Base-by-base conservation (phyloP, 2,113 vertebrate genomes). In the Crypturellus undulatus region DNA sequence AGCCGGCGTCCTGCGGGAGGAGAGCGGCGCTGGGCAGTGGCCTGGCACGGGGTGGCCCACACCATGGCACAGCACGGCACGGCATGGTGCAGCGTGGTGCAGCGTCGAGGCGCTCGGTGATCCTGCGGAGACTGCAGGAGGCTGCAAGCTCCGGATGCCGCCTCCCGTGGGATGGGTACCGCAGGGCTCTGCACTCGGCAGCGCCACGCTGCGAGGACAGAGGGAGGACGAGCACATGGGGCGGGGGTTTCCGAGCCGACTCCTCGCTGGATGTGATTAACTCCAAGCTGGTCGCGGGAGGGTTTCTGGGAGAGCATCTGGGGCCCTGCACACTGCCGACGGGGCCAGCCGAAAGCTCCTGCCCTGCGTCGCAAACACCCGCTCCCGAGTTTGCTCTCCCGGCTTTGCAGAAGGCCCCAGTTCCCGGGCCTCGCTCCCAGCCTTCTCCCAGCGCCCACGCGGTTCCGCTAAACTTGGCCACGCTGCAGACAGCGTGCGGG, bases 1-100 rank as follows among this genome's bases (percentile, higher is more conserved):
- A 98, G 2, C 98, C 95, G 9, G 98, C 95, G 25, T 99, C 98
- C 99, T 99, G 96, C 3, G 4, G 67, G 47, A 64, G 16, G 72
- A 59, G 32, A 95, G 52, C 2, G 4, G 12, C 1, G 0, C 24
- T 5, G 60, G 6, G 71, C 34, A 75, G 58, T 6, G 18, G n/a
- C 77, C 49, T 0, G 0, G 15, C 21, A 21, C 0, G 0, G 42
- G 81, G 42, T 2, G 4, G 42, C 42, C 42, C 42, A 12, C 11
- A 4, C 42, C 42, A 38, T 9, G 42, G 42, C 38, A 38, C 38
- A 9, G 38, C 38, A 38, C 38, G 38, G 38, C 38, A 38, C 38
- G 38, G 38, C 38, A 38, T 38, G 38, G 38, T 9, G 9, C 38
- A 38, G 14, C n/a, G n/a, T n/a, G n/a, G n/a, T n/a, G n/a, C n/a